Base-by-base conservation (phyloP, 2,797 vertebrate species). In the Enteromius unitaeniatus region DNA sequence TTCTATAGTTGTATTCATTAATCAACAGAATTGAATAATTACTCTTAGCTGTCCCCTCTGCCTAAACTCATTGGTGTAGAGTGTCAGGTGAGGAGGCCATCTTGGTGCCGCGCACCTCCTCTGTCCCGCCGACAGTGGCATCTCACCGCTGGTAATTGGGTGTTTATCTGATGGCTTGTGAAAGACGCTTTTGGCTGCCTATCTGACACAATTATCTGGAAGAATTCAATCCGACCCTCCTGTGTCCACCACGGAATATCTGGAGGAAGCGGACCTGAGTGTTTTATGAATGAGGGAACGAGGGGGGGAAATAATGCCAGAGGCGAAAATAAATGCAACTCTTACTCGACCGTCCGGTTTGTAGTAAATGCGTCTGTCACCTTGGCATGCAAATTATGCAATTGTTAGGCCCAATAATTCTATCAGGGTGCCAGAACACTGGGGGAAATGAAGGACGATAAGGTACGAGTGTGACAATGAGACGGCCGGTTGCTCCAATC, bases 161-260 rank as follows among this genome's bases (percentile, higher is more conserved):
- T 96, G 94, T 97, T 98, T 98, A 98, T 98, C 96, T 96, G 96
- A 97, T 96, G 95, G 93, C 94, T 94, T 91, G 94, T 92, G 92
- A 95, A 95, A 96, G 93, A 89, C 88, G 74, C 88, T 93, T 77
- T 91, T 91, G 94, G 90, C 88, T 89, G 89, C 93, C 95, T 97
- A 97, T 97, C 97, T 95, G 94, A 95, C 92, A 95, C 95, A 96
- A 97, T 97, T 96, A 96, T 97, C 96, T 95, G 91, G 93, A 94
- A 94, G 95, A 96, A 96, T 95, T 91, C 91, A 94, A 93, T 93
- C 90, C 85, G 89, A 86, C 85, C 68, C 91, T 90, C 88, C 89
- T 91, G 88, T 90, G 90, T 95, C 90, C 91, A 92, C 93, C 86
- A 91, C 86, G 89, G 91, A 86, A 94, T 87, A 86, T 88, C 87